These are phyloP conservation scores for Pseudochirops cupreus DNA, from an alignment of 2,797 vertebrate species.

Conservation along the genomic window DNA sequence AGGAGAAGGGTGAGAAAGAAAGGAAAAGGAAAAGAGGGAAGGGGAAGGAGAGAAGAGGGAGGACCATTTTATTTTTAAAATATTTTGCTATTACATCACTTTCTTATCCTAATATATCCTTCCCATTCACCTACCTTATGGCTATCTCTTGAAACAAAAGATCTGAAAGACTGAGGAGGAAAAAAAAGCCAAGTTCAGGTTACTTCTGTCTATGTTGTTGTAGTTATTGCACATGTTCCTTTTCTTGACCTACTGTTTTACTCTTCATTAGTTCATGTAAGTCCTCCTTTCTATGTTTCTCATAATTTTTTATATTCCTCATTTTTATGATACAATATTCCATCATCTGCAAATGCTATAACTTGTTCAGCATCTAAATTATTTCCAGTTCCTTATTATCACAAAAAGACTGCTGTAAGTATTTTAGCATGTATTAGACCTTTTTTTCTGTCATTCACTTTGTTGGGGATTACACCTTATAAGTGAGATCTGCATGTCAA, in stretches of 20 bases:
- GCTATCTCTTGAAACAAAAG: background rate
- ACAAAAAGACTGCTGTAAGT: background rate
- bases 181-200: background rate
- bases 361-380: background rate
- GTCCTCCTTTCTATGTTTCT: background rate
- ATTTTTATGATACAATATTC: background rate
- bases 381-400: background rate
- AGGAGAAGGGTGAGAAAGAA: background rate
- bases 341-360: background rate
- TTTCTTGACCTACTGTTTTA: background rate
- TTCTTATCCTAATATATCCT: background rate
- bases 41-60: background rate
- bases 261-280: background rate
- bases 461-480: background rate
- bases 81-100: background rate
- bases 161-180: background rate
- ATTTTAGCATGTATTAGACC: background rate
- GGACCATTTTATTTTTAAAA: background rate
- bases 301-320: background rate
- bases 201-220: background rate
- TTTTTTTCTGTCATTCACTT: background rate
- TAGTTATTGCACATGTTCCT: background rate
- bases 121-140: background rate
- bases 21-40: fast-evolving
- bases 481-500: background rate